phyloP scores from a whole-genome alignment of 2,113 vertebrate genomes.

The Catharus fuscescens region DNA sequence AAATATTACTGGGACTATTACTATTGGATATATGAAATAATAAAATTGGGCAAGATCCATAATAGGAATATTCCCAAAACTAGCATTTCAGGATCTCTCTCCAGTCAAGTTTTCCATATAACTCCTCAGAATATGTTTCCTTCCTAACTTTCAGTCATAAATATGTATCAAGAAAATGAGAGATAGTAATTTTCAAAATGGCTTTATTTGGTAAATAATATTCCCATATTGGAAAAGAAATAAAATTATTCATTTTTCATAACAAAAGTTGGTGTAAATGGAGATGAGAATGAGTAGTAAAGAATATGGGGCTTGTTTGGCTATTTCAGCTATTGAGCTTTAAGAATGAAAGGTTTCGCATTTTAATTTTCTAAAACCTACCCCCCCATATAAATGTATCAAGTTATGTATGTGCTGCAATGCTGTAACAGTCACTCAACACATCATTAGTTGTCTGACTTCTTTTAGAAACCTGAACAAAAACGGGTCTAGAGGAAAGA shows the following conservation, averaged over 20 bases:
- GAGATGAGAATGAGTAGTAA: background rate
- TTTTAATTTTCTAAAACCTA: background rate
- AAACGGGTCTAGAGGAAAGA: background rate
- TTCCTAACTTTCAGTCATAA: background rate
- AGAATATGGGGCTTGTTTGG: rapidly evolving
- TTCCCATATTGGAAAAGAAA: background rate
- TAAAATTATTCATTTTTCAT: background rate
- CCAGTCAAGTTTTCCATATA: background rate
- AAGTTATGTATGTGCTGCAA: background rate
- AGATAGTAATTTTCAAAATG: background rate
- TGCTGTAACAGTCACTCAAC: background rate
- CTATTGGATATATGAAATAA: background rate
- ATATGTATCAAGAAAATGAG: background rate
- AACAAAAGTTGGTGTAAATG: background rate
- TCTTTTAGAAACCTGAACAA: background rate
- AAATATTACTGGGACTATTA: background rate
- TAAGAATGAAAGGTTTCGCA: background rate
- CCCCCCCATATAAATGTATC: background rate
- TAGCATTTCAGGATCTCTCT: background rate
- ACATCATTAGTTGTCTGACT: background rate
- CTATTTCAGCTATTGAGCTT: background rate
- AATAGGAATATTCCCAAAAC: background rate
- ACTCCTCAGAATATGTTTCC: background rate
- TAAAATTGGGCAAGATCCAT: background rate
- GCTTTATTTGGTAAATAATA: background rate